A percentile compares a stretch with the other conserved stretches of the same genome.
These are phyloP conservation scores for Operophtera brumata DNA, from an alignment of 2,888 invertebrate species.

Conservation along the genomic window DNA sequence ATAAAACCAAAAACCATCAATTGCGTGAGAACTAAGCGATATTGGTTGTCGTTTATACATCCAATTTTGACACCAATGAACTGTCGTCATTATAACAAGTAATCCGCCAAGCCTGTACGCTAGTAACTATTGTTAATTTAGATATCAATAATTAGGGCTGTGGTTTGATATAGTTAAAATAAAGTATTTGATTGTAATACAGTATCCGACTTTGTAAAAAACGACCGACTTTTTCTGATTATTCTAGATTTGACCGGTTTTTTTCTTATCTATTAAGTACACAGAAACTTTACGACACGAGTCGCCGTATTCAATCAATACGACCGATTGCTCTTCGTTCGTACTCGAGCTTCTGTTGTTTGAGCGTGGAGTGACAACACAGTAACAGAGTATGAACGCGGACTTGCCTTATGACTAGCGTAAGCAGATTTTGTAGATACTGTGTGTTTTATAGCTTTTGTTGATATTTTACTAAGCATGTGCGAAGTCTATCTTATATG, in stretches of 20 bases:
- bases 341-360: conserved; percentile 27
- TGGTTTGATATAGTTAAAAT: no score
- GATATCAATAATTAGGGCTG: no score
- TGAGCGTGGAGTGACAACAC: conserved; percentile 11
- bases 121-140: no score
- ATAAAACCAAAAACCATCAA: no score
- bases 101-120: no score
- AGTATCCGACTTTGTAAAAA: no score
- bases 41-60: no score
- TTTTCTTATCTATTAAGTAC: not conserved
- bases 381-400: not conserved
- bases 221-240: not conserved
- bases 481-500: no score
- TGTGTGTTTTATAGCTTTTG: not conserved
- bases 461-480: not conserved
- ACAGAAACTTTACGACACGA: not conserved
- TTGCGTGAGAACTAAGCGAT: no score
- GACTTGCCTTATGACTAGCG: not conserved
- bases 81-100: no score
- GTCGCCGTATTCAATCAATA: conserved; percentile 23
- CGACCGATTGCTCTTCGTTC: conserved; percentile 16
- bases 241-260: not conserved
- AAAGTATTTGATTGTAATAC: no score
- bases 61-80: no score
- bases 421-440: conserved; percentile 2